These are phyloP conservation scores for Dryococelus australis DNA, from an alignment of 2,888 invertebrate species.

Conservation along the genomic window DNA sequence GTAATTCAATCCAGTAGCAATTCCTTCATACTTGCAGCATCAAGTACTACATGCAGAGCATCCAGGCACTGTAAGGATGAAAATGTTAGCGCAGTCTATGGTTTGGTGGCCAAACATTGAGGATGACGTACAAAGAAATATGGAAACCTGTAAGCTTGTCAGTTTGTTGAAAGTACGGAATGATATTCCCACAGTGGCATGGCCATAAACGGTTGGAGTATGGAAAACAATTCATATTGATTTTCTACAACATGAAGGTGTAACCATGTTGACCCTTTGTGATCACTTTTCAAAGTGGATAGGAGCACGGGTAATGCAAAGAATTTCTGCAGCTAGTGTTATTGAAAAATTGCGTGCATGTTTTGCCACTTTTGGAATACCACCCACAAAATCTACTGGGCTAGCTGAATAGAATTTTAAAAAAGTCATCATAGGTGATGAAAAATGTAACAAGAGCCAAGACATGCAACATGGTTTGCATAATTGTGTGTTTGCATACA, in stretches of 20 bases:
- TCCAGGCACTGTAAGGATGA: too few species aligned
- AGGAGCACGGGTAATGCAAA: background rate
- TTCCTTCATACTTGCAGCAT: background rate
- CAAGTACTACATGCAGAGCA: background rate
- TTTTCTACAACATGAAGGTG: background rate
- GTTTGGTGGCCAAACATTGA: background rate
- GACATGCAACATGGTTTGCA: background rate
- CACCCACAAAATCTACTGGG: background rate
- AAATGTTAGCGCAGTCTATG: background rate
- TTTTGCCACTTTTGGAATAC: constrained; percentile 2
- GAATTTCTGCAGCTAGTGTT: background rate
- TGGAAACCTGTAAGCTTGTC: background rate
- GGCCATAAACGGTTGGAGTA: background rate
- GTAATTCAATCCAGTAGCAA: background rate
- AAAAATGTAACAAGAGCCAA: background rate
- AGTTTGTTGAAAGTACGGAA: background rate
- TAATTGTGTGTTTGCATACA: constrained; percentile 23
- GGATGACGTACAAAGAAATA: background rate
- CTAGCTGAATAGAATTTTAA: background rate
- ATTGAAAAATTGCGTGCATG: background rate
- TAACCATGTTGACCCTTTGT: background rate
- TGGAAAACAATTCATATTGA: background rate
- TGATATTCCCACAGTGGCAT: background rate
- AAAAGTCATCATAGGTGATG: background rate
- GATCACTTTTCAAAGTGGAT: background rate